A percentile compares a stretch with the other conserved stretches of the same genome.
Evolutionary conservation across 2,113 vertebrate genomes (phyloP).

Genomic region (Polypterus senegalus): DNA sequence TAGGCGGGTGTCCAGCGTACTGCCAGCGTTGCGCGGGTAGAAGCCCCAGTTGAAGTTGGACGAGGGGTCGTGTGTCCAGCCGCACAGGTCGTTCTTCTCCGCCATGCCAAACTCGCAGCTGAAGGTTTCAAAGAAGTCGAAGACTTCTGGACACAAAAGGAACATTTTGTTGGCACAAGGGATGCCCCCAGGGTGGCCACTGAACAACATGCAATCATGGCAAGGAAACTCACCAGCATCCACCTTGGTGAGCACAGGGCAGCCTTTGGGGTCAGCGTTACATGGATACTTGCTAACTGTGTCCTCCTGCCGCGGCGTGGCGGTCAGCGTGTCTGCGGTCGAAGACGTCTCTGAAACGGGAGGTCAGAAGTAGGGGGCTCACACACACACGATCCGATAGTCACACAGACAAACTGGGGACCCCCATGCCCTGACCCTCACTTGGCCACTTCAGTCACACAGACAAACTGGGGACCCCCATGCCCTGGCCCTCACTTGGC

Average conservation of each 20-base stretch:
- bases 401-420: neutral
- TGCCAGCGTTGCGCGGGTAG: slow-evolving; percentile 39
- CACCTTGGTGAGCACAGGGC: neutral
- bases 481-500: no score
- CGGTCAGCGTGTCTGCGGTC: slow-evolving; percentile 63
- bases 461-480: no score
- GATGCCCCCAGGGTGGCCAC: no score
- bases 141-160: slow-evolving; percentile 27
- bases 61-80: slow-evolving; percentile 76
- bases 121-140: slow-evolving; percentile 54
- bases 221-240: no score
- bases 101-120: slow-evolving; percentile 82
- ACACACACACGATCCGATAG: slow-evolving; percentile 1
- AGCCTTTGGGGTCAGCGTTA: slow-evolving; percentile 12
- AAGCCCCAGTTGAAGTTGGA: slow-evolving; percentile 70
- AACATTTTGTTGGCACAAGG: no score
- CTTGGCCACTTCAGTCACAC: neutral
- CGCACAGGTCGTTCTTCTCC: slow-evolving; percentile 62
- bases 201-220: no score
- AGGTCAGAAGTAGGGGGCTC: neutral
- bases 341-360: slow-evolving; percentile 62
- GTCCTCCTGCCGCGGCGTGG: slow-evolving; percentile 65
- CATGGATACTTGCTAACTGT: slow-evolving; percentile 55
- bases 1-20: slow-evolving; percentile 38
- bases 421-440: no score